Conservation (phyloP, 2,113 vertebrate genomes). For the Excalfactoria chinensis region DNA sequence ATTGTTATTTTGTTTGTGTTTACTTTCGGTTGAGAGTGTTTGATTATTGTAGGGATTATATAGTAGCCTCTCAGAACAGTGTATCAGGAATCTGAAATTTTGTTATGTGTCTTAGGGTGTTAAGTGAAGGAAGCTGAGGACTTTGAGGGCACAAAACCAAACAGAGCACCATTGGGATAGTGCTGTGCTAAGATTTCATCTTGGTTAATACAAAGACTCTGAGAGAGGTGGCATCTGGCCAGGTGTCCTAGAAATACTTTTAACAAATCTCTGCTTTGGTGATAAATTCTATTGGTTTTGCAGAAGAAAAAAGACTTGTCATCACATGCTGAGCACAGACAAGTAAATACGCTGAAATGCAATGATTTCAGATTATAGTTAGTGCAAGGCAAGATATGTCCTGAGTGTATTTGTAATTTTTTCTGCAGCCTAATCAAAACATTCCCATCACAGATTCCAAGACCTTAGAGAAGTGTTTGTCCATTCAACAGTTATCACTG, state of each 20-base stretch:
- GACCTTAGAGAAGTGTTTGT: background rate
- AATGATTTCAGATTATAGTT: background rate
- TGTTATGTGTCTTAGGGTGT: background rate
- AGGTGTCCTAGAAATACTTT: background rate
- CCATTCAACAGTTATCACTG: background rate
- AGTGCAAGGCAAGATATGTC: background rate
- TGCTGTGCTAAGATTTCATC: background rate
- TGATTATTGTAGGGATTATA: background rate
- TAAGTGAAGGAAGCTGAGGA: background rate
- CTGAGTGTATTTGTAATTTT: background rate
- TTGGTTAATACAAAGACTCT: background rate
- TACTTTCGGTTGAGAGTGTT: background rate
- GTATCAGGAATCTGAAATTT: background rate
- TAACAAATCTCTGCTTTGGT: background rate
- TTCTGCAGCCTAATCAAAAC: background rate
- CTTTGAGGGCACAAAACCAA: background rate
- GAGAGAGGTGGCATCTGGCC: background rate
- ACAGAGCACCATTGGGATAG: background rate
- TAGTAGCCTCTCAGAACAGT: background rate
- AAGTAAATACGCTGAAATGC: background rate
- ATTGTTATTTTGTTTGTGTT: background rate
- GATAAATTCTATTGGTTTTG: background rate
- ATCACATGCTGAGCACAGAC: background rate
- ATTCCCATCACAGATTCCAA: background rate
- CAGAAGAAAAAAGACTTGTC: background rate